Evolutionary conservation across 2,797 vertebrate species (phyloP).

Genomic region (Paratrypauchen microcephalus): DNA sequence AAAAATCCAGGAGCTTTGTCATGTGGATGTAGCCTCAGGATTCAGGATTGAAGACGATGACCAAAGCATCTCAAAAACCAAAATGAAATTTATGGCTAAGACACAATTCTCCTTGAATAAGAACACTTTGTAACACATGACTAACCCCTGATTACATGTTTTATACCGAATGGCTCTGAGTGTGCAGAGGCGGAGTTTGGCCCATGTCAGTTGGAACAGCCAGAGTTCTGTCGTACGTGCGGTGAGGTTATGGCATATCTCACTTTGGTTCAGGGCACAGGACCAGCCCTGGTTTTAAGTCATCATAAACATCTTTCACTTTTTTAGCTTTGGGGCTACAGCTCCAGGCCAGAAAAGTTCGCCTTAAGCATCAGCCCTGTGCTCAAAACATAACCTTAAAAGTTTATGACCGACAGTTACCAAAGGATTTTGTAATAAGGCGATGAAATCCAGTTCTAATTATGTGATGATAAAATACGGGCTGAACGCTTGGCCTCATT

Average conservation of each 20-base stretch:
- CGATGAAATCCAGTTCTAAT: slow-evolving; percentile 4
- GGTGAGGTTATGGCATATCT: slow-evolving; percentile 10
- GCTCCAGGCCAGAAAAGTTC: neutral
- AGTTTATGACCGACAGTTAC: slow-evolving; percentile 12
- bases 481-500: slow-evolving; percentile 49
- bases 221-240: neutral
- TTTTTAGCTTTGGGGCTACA: neutral
- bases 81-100: too few relatives aligned
- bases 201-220: slow-evolving; percentile 6
- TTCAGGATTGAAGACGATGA: too few relatives aligned
- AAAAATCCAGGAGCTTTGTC: too few relatives aligned
- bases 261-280: neutral
- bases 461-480: slow-evolving; percentile 12
- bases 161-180: slow-evolving; percentile 2
- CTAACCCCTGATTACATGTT: neutral
- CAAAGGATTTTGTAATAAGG: slow-evolving; percentile 14
- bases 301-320: slow-evolving; percentile 6
- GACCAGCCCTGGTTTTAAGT: slow-evolving; percentile 10
- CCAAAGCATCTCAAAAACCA: too few relatives aligned
- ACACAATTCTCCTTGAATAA: neutral
- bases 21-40: too few relatives aligned
- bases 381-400: slow-evolving; percentile 14
- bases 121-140: slow-evolving; percentile 1
- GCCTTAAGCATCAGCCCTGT: slow-evolving; percentile 9
- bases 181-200: slow-evolving; percentile 11